A percentile compares a stretch with the other conserved stretches of the same genome.
Conservation (phyloP, 2,797 vertebrate species). For the Geotrypetes seraphini region DNA sequence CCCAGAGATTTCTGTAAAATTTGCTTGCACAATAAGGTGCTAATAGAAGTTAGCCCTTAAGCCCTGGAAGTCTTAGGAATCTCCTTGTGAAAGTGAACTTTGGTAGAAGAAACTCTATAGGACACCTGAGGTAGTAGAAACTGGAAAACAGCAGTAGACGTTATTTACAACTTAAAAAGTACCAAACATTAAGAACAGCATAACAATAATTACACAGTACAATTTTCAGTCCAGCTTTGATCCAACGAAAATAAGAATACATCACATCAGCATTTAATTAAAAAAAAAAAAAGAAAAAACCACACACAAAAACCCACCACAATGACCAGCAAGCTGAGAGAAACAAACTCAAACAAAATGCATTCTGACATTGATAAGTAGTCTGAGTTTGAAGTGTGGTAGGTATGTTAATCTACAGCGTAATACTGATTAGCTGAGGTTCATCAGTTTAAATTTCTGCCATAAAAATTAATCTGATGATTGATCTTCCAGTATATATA, state of each 20-base stretch:
- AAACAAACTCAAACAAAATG: constrained; percentile 53
- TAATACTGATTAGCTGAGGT: constrained; percentile 81
- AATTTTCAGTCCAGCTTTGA: constrained; percentile 83
- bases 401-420: constrained; percentile 59
- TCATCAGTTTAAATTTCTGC: constrained; percentile 62
- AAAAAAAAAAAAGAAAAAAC: constrained; percentile 36
- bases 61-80: constrained; percentile 81
- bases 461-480: constrained; percentile 48
- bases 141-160: constrained; percentile 81
- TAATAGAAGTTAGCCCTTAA: constrained; percentile 83
- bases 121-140: constrained; percentile 91
- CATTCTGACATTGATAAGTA: constrained; percentile 48
- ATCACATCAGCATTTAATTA: constrained; percentile 62
- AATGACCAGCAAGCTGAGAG: constrained; percentile 63
- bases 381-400: constrained; percentile 61
- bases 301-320: too few species aligned
- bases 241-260: constrained; percentile 75
- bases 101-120: constrained; percentile 87
- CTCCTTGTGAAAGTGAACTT: constrained; percentile 80
- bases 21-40: constrained; percentile 82
- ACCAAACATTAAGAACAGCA: constrained; percentile 77
- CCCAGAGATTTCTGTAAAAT: constrained; percentile 73
- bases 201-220: constrained; percentile 73
- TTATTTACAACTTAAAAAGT: constrained; percentile 75
- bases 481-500: constrained; percentile 70